Base-by-base conservation (phyloP, 2,113 vertebrate species). In the Coracopsis vasa region DNA sequence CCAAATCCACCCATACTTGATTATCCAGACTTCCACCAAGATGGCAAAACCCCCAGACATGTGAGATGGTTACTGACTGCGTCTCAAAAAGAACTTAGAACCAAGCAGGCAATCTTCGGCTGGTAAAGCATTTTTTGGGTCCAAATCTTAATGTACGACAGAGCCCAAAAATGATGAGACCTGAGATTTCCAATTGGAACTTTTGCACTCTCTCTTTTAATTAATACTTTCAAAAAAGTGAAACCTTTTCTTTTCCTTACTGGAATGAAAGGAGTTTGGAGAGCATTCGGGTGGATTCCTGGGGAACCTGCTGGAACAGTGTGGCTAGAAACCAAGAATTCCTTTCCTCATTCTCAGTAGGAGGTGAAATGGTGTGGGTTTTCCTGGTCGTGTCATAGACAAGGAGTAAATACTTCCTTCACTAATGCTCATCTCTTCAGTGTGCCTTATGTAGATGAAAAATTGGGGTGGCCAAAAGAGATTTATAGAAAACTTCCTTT, bases 401-500 rank as follows among this genome's bases (percentile, higher is more conserved):
- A 6, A 73, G 23, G 48, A 42, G 17, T 39, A 48, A 80, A 67
- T 35, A 8, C 31, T 88, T 74, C 7, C 39, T 44, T 16, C 4
- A 4, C 17, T 19, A 50, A 13, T 11, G 29, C 11, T 58, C 28
- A 5, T 3, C 11, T 35, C 24, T 48, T n/a, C n/a, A 21, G 12
- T 4, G 45, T 20, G 29, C 27, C 41, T 90, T 35, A 41, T 33
- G 21, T 4, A 13, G 19, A 8, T 54, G 33, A 62, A 48, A 87
- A 75, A 16, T 10, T 45, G 8, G 17, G 1, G 28, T 78, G 65
- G 48, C 24, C 31, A 17, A 66, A 53, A 83, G 7, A 7, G 6
- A 31, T 4, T 13, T 2, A 1, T 14, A 23, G 0, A 21, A 62
- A 12, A 12, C n/a, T 81, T 54, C 42, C 2, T 58, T 66, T 33